Evolutionary conservation across 2,797 vertebrate species (phyloP).

Genomic region (Labroides dimidiatus): DNA sequence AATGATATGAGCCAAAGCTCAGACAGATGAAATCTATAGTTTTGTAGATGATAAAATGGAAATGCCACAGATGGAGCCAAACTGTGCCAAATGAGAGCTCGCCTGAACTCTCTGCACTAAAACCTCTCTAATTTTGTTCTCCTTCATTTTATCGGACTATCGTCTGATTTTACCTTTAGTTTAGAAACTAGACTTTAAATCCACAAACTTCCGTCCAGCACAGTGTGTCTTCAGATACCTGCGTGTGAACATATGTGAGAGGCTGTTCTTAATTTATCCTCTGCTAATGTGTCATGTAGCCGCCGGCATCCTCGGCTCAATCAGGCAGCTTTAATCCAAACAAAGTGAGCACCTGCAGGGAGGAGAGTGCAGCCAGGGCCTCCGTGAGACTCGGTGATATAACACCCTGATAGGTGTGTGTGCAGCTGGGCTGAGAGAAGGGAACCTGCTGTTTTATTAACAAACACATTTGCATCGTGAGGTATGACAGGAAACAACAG

Average conservation of each 20-base stretch:
- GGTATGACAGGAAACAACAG: slow-evolving; percentile 39
- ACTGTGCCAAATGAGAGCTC: too few relatives aligned
- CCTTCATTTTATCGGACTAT: too few relatives aligned
- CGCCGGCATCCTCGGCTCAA: slow-evolving; percentile 14
- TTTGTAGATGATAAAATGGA: too few relatives aligned
- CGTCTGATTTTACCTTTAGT: too few relatives aligned
- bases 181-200: too few relatives aligned
- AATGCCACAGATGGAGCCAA: too few relatives aligned
- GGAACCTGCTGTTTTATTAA: slow-evolving; percentile 35
- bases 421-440: slow-evolving; percentile 35
- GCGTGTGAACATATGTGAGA: neutral
- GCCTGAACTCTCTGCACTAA: too few relatives aligned
- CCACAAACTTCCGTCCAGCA: too few relatives aligned
- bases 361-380: slow-evolving; percentile 5
- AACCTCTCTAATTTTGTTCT: too few relatives aligned
- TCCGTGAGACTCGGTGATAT: slow-evolving; percentile 32
- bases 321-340: slow-evolving; percentile 36
- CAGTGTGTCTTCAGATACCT: neutral
- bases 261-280: neutral
- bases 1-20: too few relatives aligned
- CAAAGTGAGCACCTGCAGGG: slow-evolving; percentile 19
- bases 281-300: slow-evolving; percentile 8
- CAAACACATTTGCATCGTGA: slow-evolving; percentile 47
- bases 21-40: too few relatives aligned
- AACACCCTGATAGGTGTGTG: slow-evolving; percentile 22